Percentiles rank a stretch among this genome's conserved stretches.
Conservation (phyloP, 64 coral and sea anemone species). For the Actinia equina region DNA sequence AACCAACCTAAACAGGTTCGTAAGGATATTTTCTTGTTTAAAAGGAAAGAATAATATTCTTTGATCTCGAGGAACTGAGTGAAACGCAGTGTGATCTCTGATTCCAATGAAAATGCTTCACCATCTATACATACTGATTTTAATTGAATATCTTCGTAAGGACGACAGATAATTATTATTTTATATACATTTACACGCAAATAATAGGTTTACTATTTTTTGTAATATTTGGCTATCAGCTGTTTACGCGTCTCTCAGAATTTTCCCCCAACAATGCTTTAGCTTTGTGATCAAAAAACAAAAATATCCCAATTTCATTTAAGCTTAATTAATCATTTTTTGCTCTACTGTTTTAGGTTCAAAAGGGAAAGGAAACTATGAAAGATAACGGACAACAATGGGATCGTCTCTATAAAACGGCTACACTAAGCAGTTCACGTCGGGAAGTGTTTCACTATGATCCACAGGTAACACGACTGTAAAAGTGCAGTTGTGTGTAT, state of each 20-base stretch:
- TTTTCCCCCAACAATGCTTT: neutral
- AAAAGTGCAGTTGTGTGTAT: no score
- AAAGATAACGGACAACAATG: constrained; percentile 51
- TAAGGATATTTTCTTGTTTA: neutral
- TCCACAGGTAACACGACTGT: constrained; percentile 65
- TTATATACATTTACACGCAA: no score
- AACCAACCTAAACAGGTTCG: constrained; percentile 65
- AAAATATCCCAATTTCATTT: neutral
- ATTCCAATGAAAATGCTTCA: no score
- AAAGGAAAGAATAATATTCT: neutral
- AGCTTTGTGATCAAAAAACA: neutral
- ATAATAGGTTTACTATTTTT: no score
- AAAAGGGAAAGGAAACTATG: constrained; percentile 12
- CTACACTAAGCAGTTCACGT: constrained; percentile 82
- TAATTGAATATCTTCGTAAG: no score
- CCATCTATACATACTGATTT: no score
- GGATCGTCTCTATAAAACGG: constrained; percentile 91
- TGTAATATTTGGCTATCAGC: no score
- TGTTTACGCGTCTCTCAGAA: neutral
- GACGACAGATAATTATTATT: no score
- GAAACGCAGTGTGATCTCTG: no score
- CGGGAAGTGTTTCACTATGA: constrained; percentile 92
- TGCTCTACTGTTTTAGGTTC: constrained; percentile 28
- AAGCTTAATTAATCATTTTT: neutral
- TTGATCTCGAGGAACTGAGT: neutral